Evolutionary conservation across 2,113 vertebrate genomes (phyloP).

Genomic region (Heloderma charlesbogerti): DNA sequence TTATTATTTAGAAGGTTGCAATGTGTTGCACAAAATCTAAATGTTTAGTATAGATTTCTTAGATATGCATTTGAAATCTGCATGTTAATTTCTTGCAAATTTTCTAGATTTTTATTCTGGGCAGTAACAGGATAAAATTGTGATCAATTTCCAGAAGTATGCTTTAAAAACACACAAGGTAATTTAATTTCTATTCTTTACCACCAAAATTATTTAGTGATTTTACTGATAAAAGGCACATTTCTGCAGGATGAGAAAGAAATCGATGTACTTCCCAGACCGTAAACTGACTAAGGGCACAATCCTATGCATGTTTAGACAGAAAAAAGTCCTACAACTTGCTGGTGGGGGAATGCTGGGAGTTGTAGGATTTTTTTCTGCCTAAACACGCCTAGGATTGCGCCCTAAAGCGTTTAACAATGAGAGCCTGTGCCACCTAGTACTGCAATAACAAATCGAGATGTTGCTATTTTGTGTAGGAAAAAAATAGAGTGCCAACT

Average conservation of each 20-base stretch:
- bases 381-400: no score
- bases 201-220: neutral
- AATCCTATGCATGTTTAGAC: no score
- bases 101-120: neutral
- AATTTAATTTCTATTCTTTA: neutral
- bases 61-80: neutral
- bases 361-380: no score
- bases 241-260: neutral
- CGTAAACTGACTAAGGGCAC: neutral
- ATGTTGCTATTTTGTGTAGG: no score
- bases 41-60: neutral
- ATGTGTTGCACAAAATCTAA: neutral
- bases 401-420: neutral
- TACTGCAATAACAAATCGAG: no score
- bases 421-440: neutral
- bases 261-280: neutral
- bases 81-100: neutral
- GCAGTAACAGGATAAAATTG: neutral
- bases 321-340: no score
- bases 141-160: neutral
- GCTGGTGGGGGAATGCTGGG: no score
- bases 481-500: neutral
- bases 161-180: neutral
- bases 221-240: neutral
- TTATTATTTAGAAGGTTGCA: neutral